Base-by-base conservation (phyloP, 2,888 invertebrate genomes). In the Chrysolina americana region DNA sequence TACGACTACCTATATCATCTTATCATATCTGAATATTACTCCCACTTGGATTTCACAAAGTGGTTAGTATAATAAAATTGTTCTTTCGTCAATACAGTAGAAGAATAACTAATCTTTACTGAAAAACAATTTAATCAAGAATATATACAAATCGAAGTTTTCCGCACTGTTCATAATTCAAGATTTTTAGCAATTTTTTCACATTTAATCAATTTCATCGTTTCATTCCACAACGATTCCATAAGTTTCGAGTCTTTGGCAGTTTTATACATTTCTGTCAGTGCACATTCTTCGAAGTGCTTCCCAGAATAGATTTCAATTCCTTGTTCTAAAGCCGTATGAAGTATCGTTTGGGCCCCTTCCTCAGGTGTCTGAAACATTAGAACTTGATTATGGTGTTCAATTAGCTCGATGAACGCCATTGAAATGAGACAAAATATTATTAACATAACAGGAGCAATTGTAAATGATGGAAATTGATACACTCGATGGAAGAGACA, bases 331-430 rank as follows among this genome's bases (percentile, higher is more conserved):
- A 79, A 70, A 41, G 79, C 76, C 11, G 77, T 70, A 64, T 80
- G 73, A 41, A 81, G 74, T 13, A 76, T 79, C 5, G 80, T 81
- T 80, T 81, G 81, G 28, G 80, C 80, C 15, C 81, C 80, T 66
- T 81, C 78, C 74, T 80, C 79, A n/a, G 81, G 59, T 41, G 72
- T 76, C 81, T 81, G 65, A 65, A 80, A 80, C 9, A 50, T 28
- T 47, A n/a, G 15, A 47, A 2, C 15, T 15, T 2, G 4, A 47
- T 47, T 47, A 47, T 15, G 47, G 15, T 47, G 15, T 15, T 4
- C 15, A 47, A 15, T 47, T 5, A n/a, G 47, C 13, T 47, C 47
- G 15, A n/a, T 36, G 15, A 47, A 15, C 15, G 10, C 9, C 47
- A 47, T 47, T 15, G 47, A n/a, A n/a, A n/a, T n/a, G 47, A 8